phyloP scores from a whole-genome alignment of 2,113 vertebrate species.

The Pelecanus crispus region DNA sequence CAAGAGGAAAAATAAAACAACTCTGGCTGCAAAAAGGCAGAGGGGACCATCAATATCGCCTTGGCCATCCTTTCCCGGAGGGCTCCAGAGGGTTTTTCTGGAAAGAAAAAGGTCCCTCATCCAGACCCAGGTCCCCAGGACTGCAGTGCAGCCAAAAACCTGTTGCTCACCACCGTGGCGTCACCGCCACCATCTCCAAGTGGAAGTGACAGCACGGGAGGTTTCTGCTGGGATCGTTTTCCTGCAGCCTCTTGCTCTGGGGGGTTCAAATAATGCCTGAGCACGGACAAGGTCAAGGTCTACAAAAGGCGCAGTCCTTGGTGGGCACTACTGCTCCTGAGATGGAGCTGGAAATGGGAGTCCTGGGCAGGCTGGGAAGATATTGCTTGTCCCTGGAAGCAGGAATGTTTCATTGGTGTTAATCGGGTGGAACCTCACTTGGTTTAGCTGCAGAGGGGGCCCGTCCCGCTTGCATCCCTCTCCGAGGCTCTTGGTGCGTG shows the following conservation, averaged over 20 bases:
- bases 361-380: accelerated
- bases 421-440: neutral
- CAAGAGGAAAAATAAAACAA: slow-evolving; percentile 26
- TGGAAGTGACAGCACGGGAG: slow-evolving; percentile 7
- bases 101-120: neutral
- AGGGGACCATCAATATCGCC: accelerated
- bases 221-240: neutral
- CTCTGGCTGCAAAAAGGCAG: neutral
- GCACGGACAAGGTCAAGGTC: neutral
- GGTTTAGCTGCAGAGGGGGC: neutral
- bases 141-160: neutral
- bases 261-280: neutral
- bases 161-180: neutral
- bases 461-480: accelerated
- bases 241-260: neutral
- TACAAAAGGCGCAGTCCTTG: neutral
- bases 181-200: neutral
- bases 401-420: neutral
- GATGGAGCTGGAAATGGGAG: neutral
- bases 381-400: neutral
- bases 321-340: neutral
- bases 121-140: neutral
- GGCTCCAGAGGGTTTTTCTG: neutral
- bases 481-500: neutral
- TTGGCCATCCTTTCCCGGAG: neutral